Evolutionary conservation across 2,888 invertebrate genomes (phyloP).

Genomic region (Gymnocheta viridis): DNA sequence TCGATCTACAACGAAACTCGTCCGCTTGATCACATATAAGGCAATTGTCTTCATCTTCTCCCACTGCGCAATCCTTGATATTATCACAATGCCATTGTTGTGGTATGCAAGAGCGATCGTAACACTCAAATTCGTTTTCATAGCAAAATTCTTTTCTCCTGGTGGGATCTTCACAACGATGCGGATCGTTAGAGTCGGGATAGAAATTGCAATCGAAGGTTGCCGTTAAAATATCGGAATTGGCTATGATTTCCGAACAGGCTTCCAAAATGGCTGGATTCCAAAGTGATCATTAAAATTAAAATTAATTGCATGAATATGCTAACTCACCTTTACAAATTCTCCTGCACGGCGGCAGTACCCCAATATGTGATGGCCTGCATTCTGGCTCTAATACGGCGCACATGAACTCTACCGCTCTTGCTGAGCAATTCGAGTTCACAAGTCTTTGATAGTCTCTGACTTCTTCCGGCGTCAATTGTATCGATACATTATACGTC

Average conservation of each 20-base stretch:
- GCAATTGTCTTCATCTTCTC: constrained; percentile 83
- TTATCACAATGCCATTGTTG: constrained; percentile 84
- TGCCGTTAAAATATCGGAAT: constrained; percentile 83
- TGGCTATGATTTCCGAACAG: constrained; percentile 85
- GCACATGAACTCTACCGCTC: constrained; percentile 85
- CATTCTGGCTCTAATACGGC: constrained; percentile 87
- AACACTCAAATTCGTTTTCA: constrained; percentile 84
- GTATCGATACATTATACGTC: constrained; percentile 82
- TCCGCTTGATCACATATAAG: constrained; percentile 81
- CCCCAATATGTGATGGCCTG: constrained; percentile 84
- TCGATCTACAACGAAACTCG: constrained; percentile 82
- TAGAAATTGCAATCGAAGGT: constrained; percentile 86
- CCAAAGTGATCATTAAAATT: background rate
- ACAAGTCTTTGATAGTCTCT: constrained; percentile 85
- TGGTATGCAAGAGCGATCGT: constrained; percentile 85
- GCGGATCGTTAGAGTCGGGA: constrained; percentile 83
- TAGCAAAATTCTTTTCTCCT: constrained; percentile 83
- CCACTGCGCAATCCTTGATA: constrained; percentile 82
- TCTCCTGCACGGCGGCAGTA: constrained; percentile 85
- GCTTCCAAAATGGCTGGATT: constrained; percentile 84
- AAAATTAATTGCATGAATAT: background rate
- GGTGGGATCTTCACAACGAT: constrained; percentile 84
- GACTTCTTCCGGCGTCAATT: constrained; percentile 77
- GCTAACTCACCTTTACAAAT: constrained; percentile 85
- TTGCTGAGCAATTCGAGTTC: constrained; percentile 85